These are phyloP conservation scores for Prolemur simus DNA, from an alignment of 2,113 vertebrate genomes.

Conservation along the genomic window DNA sequence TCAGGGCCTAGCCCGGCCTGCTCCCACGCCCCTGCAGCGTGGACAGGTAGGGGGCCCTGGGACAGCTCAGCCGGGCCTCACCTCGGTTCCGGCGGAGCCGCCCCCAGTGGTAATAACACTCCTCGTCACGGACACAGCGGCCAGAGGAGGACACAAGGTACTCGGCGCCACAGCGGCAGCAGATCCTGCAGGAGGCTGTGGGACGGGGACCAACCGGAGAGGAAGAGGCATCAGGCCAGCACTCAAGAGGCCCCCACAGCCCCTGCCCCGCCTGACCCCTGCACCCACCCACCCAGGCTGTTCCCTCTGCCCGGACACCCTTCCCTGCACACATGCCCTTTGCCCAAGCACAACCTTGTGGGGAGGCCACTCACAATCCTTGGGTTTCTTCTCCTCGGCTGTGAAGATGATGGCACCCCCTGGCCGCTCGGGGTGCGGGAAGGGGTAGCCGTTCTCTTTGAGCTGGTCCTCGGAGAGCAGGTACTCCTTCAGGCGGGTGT, in stretches of 20 bases:
- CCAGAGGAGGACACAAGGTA: slow-evolving; percentile 91
- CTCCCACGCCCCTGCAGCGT: neutral
- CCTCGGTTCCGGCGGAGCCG: slow-evolving; percentile 92
- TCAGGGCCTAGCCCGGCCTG: neutral
- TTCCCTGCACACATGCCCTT: neutral
- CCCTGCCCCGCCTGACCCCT: too few species aligned
- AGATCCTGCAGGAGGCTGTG: slow-evolving; percentile 91
- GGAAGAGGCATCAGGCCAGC: too few species aligned
- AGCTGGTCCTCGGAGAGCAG: slow-evolving; percentile 93
- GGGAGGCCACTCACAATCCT: slow-evolving; percentile 88
- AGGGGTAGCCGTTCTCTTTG: slow-evolving; percentile 93
- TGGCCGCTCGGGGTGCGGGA: slow-evolving; percentile 87
- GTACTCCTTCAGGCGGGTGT: slow-evolving; percentile 90
- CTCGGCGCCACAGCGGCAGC: slow-evolving; percentile 94
- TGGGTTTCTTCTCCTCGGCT: slow-evolving; percentile 88
- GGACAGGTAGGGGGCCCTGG: too few species aligned
- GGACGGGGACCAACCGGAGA: neutral
- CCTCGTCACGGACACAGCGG: slow-evolving; percentile 93
- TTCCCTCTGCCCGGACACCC: neutral
- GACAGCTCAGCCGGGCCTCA: slow-evolving; percentile 60
- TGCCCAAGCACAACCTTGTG: neutral
- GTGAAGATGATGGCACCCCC: slow-evolving; percentile 90
- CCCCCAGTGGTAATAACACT: slow-evolving; percentile 95
- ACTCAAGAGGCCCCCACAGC: neutral
- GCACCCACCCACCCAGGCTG: neutral